Evolutionary conservation across 2,797 vertebrate species (phyloP).

Genomic region (Delichon dasypus): DNA sequence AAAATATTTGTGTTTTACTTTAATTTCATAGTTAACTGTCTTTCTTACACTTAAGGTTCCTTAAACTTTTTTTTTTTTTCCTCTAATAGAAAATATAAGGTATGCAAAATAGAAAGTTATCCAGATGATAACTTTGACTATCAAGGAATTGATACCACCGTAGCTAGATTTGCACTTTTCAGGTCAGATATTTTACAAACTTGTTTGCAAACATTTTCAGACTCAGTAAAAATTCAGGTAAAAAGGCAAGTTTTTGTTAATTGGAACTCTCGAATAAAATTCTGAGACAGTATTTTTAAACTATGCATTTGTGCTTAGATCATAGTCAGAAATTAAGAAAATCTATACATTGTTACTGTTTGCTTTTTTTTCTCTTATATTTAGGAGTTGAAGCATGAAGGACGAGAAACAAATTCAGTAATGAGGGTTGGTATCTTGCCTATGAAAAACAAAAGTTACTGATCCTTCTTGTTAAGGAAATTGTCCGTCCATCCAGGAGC

Average conservation of each 20-base stretch:
- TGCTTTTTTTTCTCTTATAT: neutral
- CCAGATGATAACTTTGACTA: neutral
- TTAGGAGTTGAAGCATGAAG: neutral
- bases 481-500: fast-evolving
- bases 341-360: neutral
- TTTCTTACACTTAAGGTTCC: neutral
- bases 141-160: neutral
- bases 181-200: neutral
- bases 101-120: neutral
- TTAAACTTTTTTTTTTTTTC: neutral
- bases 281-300: neutral
- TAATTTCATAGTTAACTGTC: neutral
- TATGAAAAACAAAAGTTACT: neutral
- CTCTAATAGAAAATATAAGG: neutral
- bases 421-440: neutral
- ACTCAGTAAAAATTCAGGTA: neutral
- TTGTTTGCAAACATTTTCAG: neutral
- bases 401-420: neutral
- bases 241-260: neutral
- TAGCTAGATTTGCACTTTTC: neutral
- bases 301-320: neutral
- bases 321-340: neutral
- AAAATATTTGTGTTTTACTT: neutral
- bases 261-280: neutral
- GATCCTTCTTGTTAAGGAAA: neutral